These are phyloP conservation scores for Stigmatopora argus DNA, from an alignment of 2,113 vertebrate genomes.

Conservation along the genomic window DNA sequence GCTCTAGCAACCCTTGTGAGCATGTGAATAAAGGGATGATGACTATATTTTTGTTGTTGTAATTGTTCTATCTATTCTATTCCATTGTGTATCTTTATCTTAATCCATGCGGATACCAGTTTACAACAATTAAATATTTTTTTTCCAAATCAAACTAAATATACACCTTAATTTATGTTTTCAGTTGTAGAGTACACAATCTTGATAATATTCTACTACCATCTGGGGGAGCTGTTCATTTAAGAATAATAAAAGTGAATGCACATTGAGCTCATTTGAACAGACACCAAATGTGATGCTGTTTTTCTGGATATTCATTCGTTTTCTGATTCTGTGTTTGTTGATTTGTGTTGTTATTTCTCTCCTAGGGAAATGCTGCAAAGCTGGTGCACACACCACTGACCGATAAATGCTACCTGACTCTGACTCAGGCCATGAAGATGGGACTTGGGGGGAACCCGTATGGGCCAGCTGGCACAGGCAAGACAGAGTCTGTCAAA, in stretches of 20 bases:
- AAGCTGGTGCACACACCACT: constrained; percentile 94
- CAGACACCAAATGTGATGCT: constrained; percentile 1
- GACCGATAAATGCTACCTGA: constrained; percentile 96
- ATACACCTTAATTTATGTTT: neutral
- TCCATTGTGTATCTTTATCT: neutral
- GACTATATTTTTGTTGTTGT: too few species aligned
- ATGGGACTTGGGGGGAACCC: constrained; percentile 97
- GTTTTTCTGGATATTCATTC: neutral
- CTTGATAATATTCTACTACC: constrained; percentile 16
- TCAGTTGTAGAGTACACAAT: neutral
- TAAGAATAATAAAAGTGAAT: constrained; percentile 18
- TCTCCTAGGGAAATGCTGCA: constrained; percentile 83
- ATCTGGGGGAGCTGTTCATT: constrained; percentile 51
- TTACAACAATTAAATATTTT: neutral
- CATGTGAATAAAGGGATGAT: too few species aligned
- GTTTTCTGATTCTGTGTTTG: neutral
- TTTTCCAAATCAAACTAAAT: neutral
- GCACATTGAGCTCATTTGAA: neutral
- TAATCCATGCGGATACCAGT: neutral
- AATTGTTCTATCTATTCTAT: neutral
- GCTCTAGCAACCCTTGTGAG: too few species aligned
- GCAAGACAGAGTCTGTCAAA: constrained; percentile 97
- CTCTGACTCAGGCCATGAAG: constrained; percentile 93
- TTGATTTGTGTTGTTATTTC: neutral
- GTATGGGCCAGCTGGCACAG: constrained; percentile 94